Evolutionary conservation across 2,797 vertebrate species (phyloP), one percentile per base, ranked within the genome.

Genomic region (Trematomus bernacchii): DNA sequence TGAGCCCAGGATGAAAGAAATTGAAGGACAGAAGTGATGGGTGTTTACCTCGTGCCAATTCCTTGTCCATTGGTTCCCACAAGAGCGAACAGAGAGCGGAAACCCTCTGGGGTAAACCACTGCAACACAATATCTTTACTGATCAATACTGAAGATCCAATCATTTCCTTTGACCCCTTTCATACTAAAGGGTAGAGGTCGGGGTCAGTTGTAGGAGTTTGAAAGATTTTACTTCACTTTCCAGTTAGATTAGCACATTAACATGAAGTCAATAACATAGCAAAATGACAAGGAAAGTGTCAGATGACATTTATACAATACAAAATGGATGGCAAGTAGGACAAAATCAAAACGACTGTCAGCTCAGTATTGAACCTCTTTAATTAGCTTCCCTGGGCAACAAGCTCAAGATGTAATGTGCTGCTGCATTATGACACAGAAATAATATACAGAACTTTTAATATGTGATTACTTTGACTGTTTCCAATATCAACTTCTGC

Each of bases 31-130:
- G 21, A 14, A 10, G 33, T 53, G 23, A 37, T 0, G 5, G 13
- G 6, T 8, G 42, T 75, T 90, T 88, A 99, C 98, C 98, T 99
- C 78, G 98, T 99, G 74, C 98, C 98, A n/a, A 99, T 97, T 78
- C 98, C 98, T 94, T 99, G 98, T 58, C 98, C 98, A 2, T 99
- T 99, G 72, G 98, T 99, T 77, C 98, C 98, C 15, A 99, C 96
- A 2, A 99, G 95, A 59, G 98, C 96, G 48, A 99, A 98, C 30
- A 99, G 95, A 52, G 98, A 98, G 33, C 94, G 96, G 87, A 99
- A 99, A 47, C 98, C 98, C 71, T 98, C 97, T 0, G 97, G 96
- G 65, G 95, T 96, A 89, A 99, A 99, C 98, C 98, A 99, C 98
- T 99, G 94, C 55, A 85, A 80, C 0, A 65, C 51, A 87, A 66